Percentiles rank a stretch among this genome's conserved stretches.
Conservation (phyloP, 2,113 vertebrate genomes). For the Aspidoscelis tigris region DNA sequence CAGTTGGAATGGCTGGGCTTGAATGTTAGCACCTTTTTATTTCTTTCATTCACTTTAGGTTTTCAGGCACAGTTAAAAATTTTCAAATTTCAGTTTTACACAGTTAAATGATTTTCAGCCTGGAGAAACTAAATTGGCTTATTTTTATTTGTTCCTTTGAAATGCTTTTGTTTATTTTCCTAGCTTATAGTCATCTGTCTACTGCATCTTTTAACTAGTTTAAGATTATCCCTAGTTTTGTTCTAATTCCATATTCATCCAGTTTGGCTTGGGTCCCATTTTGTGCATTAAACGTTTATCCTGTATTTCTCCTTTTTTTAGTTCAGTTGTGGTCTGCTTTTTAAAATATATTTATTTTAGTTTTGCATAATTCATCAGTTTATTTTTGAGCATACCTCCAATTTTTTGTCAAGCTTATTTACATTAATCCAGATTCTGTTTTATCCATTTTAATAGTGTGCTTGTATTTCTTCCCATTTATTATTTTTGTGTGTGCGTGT, state of each 20-base stretch:
- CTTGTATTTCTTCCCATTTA: slow-evolving; percentile 20
- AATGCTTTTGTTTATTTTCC: background rate
- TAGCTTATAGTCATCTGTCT: background rate
- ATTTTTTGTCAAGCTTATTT: slow-evolving; percentile 22
- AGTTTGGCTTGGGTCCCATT: slow-evolving; percentile 10
- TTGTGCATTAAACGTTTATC: background rate
- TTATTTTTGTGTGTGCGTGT: background rate
- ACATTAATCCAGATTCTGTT: slow-evolving; percentile 21
- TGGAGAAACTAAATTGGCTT: background rate
- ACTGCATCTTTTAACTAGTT: background rate
- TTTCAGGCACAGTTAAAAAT: background rate
- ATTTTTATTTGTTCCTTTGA: background rate
- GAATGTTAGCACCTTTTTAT: background rate
- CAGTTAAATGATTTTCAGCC: background rate
- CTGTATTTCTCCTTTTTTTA: slow-evolving; percentile 37
- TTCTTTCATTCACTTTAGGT: background rate
- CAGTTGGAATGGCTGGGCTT: background rate
- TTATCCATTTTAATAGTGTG: slow-evolving; percentile 38
- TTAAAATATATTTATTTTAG: slow-evolving; percentile 6
- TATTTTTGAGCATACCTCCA: slow-evolving; percentile 23
- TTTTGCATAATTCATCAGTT: slow-evolving; percentile 5
- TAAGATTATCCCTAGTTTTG: background rate
- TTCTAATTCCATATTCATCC: slow-evolving; percentile 9
- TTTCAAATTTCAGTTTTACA: background rate
- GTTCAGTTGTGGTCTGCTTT: slow-evolving; percentile 8